Evolutionary conservation across 2,113 vertebrate species (phyloP).

Genomic region (Ranitomeya imitator): DNA sequence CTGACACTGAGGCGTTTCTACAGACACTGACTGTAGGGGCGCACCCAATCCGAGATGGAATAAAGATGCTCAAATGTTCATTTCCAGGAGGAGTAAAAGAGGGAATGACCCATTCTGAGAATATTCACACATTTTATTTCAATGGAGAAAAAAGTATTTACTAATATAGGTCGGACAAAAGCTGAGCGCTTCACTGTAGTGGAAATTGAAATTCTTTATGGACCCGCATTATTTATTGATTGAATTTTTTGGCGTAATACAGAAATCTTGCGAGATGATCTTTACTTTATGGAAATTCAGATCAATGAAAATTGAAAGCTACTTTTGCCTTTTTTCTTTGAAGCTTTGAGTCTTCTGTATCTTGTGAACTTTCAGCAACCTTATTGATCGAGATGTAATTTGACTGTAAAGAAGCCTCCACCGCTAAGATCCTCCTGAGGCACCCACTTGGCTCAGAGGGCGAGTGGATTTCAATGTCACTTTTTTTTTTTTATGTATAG

Average conservation of each 20-base stretch:
- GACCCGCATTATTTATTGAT: not conserved
- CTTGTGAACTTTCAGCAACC: not conserved
- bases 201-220: not conserved
- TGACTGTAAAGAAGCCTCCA: not conserved
- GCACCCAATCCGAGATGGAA: too few species aligned
- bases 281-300: not conserved
- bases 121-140: too few species aligned
- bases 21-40: too few species aligned
- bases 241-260: not conserved
- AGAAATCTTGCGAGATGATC: not conserved
- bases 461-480: not conserved
- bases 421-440: not conserved
- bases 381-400: not conserved
- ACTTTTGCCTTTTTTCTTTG: not conserved
- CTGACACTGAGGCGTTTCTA: too few species aligned
- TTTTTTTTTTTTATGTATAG: not conserved
- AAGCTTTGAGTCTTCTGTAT: conserved; percentile 1
- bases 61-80: too few species aligned
- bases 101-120: too few species aligned
- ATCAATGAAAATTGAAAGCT: not conserved
- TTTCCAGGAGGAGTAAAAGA: too few species aligned
- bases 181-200: not conserved
- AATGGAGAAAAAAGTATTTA: too few species aligned
- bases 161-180: not conserved
- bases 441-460: not conserved